A percentile compares a stretch with the other conserved stretches of the same genome.
phyloP scores from a whole-genome alignment of 2,888 invertebrate genomes.

The Plebejus melissa region DNA sequence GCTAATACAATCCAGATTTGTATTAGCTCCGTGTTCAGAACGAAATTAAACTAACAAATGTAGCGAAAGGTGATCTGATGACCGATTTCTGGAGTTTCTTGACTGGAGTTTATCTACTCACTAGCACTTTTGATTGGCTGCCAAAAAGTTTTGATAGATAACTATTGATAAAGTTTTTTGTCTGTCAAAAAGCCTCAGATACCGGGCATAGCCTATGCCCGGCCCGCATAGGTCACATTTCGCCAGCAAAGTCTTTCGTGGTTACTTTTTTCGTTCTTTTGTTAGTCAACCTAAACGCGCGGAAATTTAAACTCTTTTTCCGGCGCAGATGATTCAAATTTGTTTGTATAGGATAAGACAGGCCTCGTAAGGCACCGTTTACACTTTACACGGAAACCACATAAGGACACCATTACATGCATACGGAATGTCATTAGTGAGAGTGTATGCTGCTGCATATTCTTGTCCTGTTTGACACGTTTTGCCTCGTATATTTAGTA shows the following conservation, averaged over 20 bases:
- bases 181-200: not conserved
- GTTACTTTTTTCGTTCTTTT: not conserved
- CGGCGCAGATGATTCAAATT: not conserved
- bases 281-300: not conserved
- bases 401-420: slow-evolving; percentile 44
- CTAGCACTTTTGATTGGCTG: not conserved
- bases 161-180: too few species aligned
- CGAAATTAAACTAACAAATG: too few species aligned
- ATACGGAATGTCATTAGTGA: slow-evolving; percentile 38
- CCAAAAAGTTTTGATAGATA: not conserved
- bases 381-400: slow-evolving; percentile 50
- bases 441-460: slow-evolving; percentile 33
- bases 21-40: too few species aligned
- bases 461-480: slow-evolving; percentile 25
- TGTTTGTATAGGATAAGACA: not conserved
- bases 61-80: too few species aligned
- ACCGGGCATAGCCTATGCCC: not conserved
- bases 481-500: not conserved
- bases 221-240: not conserved
- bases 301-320: not conserved
- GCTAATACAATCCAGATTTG: too few species aligned
- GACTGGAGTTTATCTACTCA: not conserved
- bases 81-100: too few species aligned
- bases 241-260: not conserved
- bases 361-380: slow-evolving; percentile 34